phyloP scores from a whole-genome alignment of 2,888 invertebrate genomes.

The Cheilosia urbana region DNA sequence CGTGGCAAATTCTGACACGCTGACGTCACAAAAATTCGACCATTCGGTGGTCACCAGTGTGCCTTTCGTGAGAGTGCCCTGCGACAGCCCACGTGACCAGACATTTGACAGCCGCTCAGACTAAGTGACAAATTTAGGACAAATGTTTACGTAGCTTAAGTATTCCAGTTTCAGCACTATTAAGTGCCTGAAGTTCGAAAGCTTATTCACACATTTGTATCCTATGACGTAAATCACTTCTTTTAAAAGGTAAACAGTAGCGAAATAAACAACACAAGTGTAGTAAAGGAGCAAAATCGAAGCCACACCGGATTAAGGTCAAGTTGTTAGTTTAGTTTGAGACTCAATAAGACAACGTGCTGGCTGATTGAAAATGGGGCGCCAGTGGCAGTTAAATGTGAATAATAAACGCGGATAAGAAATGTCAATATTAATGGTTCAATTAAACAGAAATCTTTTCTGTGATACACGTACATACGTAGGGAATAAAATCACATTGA shows the following conservation, averaged over 20 bases:
- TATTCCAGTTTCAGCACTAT: constrained; percentile 3
- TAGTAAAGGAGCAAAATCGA: constrained; percentile 10
- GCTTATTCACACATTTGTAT: constrained; percentile 13
- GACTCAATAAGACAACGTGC: not conserved
- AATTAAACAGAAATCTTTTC: not conserved
- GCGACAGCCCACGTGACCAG: too few species aligned
- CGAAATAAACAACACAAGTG: not conserved
- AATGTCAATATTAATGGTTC: too few species aligned
- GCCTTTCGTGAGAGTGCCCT: too few species aligned
- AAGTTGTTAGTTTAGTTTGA: constrained; percentile 13
- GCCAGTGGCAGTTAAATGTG: not conserved
- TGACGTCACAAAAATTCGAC: too few species aligned
- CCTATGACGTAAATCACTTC: constrained; percentile 36
- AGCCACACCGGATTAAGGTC: constrained; percentile 39
- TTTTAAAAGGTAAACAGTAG: constrained; percentile 11
- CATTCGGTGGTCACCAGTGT: too few species aligned
- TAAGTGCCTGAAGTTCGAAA: constrained; percentile 12
- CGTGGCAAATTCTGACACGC: too few species aligned
- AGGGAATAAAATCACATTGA: too few species aligned
- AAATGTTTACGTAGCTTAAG: too few species aligned
- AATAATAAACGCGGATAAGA: too few species aligned
- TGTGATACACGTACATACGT: too few species aligned
- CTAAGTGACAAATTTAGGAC: too few species aligned
- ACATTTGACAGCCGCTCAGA: too few species aligned
- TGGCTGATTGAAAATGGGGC: not conserved